Evolutionary conservation across 2,797 vertebrate genomes (phyloP), one percentile per base, ranked within the genome.

Genomic region (Mus minutoides): DNA sequence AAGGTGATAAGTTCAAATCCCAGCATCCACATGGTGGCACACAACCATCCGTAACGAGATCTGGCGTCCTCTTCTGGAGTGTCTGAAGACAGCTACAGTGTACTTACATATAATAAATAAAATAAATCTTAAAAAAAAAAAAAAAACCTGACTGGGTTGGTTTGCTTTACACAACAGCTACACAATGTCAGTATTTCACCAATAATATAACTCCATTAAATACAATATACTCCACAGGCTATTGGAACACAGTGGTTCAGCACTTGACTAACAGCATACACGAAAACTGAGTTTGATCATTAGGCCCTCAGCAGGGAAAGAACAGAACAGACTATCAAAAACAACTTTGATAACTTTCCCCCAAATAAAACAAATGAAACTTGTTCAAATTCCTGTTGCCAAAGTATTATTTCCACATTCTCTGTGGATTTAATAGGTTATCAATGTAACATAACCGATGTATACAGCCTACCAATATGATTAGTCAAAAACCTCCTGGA

Each of bases 401-500:
- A 26, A 88, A 80, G n/a, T 86, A 62, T 34, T 86, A 78, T 46
- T 46, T 26, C 75, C 26, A 75, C 1, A 83, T 86, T 95, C 96
- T 73, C 34, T 52, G 58, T 80, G 83, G 80, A 84, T 75, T 34
- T 77, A 29, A 67, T 64, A 85, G 26, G n/a, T 56, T 43, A 89
- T 76, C 64, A 88, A 52, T 92, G 22, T 58, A 16, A 26, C 14
- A 22, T 64, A 77, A 43, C 10, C 26, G 22, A 6, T 56, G 7
- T 10, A 34, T 34, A 46, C 8, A 69, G n/a, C 34, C 43, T 73
- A 67, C 46, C 82, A 77, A 29, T 7, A 19, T 6, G 29, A 58
- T 77, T 58, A 64, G 69, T 88, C 73, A 52, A 91, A 64, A 60
- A 49, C 40, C 37, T 92, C 43, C 83, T 37, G 92, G 64, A 79